Evolutionary conservation across 2,113 vertebrate species (phyloP).

Genomic region (Melanerpes aurifrons): DNA sequence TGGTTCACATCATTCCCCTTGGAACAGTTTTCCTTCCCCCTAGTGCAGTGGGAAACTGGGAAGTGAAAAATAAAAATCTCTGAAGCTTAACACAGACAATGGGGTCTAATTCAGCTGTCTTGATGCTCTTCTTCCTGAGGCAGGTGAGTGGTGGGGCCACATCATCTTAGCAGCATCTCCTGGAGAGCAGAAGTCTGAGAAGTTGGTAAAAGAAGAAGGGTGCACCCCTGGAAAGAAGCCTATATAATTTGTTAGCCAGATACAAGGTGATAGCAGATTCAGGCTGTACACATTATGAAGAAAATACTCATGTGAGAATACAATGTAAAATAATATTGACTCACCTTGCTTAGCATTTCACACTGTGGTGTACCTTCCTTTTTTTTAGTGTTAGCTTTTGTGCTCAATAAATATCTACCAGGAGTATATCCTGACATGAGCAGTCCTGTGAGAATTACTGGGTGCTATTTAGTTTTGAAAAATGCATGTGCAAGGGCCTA

Average conservation of each 20-base stretch:
- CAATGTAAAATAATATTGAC: neutral
- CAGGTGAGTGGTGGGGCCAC: neutral
- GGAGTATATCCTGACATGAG: neutral
- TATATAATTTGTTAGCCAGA: neutral
- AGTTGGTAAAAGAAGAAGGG: neutral
- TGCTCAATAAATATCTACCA: neutral
- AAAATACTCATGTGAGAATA: neutral
- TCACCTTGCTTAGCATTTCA: neutral
- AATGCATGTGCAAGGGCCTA: neutral
- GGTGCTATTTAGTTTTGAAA: neutral
- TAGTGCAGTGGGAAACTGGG: neutral
- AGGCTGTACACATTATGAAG: neutral
- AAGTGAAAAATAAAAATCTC: neutral
- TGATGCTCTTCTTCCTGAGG: neutral
- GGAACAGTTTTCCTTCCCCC: neutral
- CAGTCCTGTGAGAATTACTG: neutral
- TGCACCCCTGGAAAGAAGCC: neutral
- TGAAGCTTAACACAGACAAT: neutral
- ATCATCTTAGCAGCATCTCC: neutral
- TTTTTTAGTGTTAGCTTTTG: neutral
- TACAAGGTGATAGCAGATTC: neutral
- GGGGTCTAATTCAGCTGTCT: neutral
- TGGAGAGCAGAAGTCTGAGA: neutral
- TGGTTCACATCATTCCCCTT: fast-evolving
- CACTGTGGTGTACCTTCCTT: neutral